phyloP scores from a whole-genome alignment of 1,140 invertebrate species.

The Panagrolaimus sp. region DNA sequence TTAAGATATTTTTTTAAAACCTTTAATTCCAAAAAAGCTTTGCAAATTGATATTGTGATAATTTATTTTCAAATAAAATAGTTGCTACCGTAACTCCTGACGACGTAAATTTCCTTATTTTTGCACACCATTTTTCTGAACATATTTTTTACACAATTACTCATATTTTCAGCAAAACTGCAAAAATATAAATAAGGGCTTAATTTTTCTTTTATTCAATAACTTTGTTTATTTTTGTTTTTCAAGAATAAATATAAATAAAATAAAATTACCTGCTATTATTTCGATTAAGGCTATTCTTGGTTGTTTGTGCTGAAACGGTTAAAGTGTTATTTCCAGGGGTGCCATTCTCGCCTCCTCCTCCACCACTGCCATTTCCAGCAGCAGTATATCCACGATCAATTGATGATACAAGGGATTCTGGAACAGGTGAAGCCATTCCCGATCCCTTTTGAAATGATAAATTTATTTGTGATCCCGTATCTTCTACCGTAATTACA shows the following conservation, averaged over 20 bases:
- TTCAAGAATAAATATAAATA: neutral
- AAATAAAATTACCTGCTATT: slow-evolving; percentile 29
- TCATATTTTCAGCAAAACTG: too few relatives aligned
- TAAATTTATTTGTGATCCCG: slow-evolving; percentile 35
- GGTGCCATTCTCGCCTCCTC: neutral
- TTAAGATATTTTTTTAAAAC: too few relatives aligned
- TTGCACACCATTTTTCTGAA: too few relatives aligned
- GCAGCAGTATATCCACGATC: slow-evolving; percentile 14
- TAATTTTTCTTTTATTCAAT: neutral
- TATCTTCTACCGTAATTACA: slow-evolving; percentile 52
- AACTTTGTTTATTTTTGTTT: neutral
- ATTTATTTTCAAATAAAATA: too few relatives aligned
- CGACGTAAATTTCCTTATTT: too few relatives aligned
- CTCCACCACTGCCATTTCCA: too few relatives aligned
- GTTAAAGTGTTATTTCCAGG: slow-evolving; percentile 22
- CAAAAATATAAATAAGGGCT: too few relatives aligned
- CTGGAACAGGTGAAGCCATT: neutral
- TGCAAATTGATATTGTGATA: too few relatives aligned
- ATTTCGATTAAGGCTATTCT: slow-evolving; percentile 27
- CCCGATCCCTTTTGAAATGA: slow-evolving; percentile 23
- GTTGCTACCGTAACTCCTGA: too few relatives aligned
- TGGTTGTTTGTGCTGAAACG: slow-evolving; percentile 18
- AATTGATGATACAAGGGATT: slow-evolving; percentile 14
- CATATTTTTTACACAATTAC: too few relatives aligned
- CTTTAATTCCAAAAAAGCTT: too few relatives aligned